Conservation (phyloP, 2,797 vertebrate species). For the Coreius guichenoti region DNA sequence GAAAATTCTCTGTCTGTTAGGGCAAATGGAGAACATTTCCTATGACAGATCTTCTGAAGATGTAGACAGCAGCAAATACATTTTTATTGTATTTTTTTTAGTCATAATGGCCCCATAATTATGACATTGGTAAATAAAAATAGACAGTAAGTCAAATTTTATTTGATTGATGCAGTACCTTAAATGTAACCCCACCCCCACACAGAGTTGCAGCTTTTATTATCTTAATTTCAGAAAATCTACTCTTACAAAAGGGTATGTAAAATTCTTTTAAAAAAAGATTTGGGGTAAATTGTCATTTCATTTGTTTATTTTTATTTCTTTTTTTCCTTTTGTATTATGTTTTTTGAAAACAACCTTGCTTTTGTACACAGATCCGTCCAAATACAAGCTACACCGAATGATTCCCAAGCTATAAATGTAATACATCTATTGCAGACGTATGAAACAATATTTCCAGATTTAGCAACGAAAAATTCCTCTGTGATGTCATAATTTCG, state of each 20-base stretch:
- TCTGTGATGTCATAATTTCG: conserved; percentile 1
- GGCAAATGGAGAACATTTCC: neutral
- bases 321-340: too few relatives aligned
- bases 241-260: neutral
- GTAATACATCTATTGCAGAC: neutral
- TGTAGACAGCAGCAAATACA: neutral
- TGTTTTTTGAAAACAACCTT: too few relatives aligned
- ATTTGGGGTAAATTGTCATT: too few relatives aligned
- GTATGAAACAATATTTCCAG: conserved; percentile 2
- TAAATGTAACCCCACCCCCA: neutral
- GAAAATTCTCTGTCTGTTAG: neutral
- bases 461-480: conserved; percentile 19
- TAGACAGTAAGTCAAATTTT: neutral
- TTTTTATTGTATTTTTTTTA: neutral
- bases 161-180: neutral
- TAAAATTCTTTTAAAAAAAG: neutral
- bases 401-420: neutral
- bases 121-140: neutral
- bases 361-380: neutral
- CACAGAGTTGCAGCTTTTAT: neutral
- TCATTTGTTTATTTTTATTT: too few relatives aligned
- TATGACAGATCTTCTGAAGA: neutral
- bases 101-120: neutral
- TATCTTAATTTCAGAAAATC: neutral
- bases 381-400: neutral